Conservation (phyloP, 2,797 vertebrate genomes). For the Kryptolebias ocellatus region DNA sequence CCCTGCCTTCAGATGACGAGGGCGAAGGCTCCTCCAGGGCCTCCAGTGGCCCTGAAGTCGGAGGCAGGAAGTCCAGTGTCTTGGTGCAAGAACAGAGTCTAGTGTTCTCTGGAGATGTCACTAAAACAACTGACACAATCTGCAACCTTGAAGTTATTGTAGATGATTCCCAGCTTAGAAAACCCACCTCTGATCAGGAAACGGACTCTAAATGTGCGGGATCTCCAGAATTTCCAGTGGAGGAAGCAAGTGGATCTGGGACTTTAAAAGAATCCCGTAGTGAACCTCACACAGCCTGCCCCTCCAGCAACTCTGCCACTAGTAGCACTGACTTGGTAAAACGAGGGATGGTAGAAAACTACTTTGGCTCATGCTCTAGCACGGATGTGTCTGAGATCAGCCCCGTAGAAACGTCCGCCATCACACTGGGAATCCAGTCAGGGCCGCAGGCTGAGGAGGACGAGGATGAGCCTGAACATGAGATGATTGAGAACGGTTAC, state of each 20-base stretch:
- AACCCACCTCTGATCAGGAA: conserved; percentile 46
- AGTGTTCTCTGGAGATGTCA: conserved; percentile 81
- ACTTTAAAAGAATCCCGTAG: conserved; percentile 61
- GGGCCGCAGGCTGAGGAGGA: conserved; percentile 56
- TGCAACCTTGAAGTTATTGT: conserved; percentile 20
- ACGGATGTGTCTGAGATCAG: conserved; percentile 88
- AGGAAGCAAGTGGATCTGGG: conserved; percentile 55
- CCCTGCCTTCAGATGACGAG: conserved; percentile 95
- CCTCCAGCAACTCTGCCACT: conserved; percentile 84
- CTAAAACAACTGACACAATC: conserved; percentile 40
- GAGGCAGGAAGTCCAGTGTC: conserved; percentile 80
- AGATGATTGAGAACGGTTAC: conserved; percentile 97
- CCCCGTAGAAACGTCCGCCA: conserved; percentile 81
- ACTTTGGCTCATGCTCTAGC: conserved; percentile 92
- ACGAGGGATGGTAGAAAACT: conserved; percentile 95
- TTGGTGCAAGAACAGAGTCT: conserved; percentile 86
- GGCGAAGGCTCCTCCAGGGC: conserved; percentile 85
- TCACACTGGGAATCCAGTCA: conserved; percentile 79
- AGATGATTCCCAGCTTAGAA: conserved; percentile 38
- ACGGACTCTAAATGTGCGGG: conserved; percentile 60
- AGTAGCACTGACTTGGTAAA: conserved; percentile 94
- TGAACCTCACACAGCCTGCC: conserved; percentile 78
- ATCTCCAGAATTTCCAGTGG: conserved; percentile 58
- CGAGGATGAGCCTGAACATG: conserved; percentile 85
- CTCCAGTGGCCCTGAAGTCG: conserved; percentile 63